Percentiles rank a stretch among this genome's conserved stretches.
Conservation (phyloP, 2,888 invertebrate genomes). For the Leptarthrus brevirostris region DNA sequence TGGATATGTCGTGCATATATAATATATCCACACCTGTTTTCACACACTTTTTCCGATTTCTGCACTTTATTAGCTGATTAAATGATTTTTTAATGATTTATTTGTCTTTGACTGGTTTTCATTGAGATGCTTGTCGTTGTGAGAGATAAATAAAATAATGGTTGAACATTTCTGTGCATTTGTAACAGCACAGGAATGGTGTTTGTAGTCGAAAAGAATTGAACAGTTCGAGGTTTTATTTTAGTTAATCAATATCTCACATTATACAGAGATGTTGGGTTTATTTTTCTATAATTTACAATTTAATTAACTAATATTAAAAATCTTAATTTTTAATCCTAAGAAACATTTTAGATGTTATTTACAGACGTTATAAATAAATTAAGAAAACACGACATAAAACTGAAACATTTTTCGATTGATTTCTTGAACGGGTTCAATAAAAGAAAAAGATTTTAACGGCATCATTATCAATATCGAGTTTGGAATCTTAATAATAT, state of each 20-base stretch:
- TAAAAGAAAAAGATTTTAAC: slow-evolving; percentile 15
- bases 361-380: slow-evolving; percentile 29
- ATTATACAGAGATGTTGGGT: slow-evolving; percentile 36
- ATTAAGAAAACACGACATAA: slow-evolving; percentile 31
- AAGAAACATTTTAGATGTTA: slow-evolving; percentile 41
- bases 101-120: too few species aligned
- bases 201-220: slow-evolving; percentile 13
- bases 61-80: too few species aligned
- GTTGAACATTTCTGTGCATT: too few species aligned
- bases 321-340: slow-evolving; percentile 42
- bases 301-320: slow-evolving; percentile 47
- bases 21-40: too few species aligned
- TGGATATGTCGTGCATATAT: too few species aligned
- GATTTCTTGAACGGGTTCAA: not conserved
- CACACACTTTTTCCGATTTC: too few species aligned
- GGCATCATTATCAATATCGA: not conserved
- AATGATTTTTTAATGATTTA: too few species aligned
- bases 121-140: too few species aligned
- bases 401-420: slow-evolving; percentile 19
- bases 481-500: slow-evolving; percentile 9
- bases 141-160: too few species aligned
- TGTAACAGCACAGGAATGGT: too few species aligned
- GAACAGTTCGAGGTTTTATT: slow-evolving; percentile 39
- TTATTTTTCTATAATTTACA: slow-evolving; percentile 44
- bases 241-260: slow-evolving; percentile 40